A percentile compares a stretch with the other conserved stretches of the same genome.
These are phyloP conservation scores for Oryzias javanicus DNA, from an alignment of 2,113 vertebrate genomes.

Conservation along the genomic window DNA sequence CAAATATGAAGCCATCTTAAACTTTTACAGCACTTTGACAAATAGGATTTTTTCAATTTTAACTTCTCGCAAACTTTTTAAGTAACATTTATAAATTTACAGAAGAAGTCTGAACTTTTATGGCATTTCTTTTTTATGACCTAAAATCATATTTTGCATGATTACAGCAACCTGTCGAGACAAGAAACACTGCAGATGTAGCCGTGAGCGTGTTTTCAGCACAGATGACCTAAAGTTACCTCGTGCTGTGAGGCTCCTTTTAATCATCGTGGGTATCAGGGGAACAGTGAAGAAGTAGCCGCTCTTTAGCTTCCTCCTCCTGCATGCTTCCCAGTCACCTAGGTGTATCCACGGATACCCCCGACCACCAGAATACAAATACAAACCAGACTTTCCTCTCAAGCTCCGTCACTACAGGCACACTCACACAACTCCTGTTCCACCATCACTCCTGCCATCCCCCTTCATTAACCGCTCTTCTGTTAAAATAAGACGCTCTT, in stretches of 20 bases:
- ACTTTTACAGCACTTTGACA: too few species aligned
- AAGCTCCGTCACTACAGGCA: constrained; percentile 52
- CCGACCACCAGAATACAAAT: constrained; percentile 85
- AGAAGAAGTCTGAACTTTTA: too few species aligned
- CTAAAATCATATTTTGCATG: background rate
- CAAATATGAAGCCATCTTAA: too few species aligned
- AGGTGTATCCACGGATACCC: constrained; percentile 89
- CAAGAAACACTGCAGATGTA: background rate
- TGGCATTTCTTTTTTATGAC: too few species aligned
- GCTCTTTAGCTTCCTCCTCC: constrained; percentile 78
- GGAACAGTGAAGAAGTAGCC: constrained; percentile 69
- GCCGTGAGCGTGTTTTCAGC: constrained; percentile 24
- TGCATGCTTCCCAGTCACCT: constrained; percentile 87
- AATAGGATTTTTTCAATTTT: too few species aligned
- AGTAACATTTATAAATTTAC: too few species aligned
- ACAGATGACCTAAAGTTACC: constrained; percentile 69
- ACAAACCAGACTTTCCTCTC: constrained; percentile 65
- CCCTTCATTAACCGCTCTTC: constrained; percentile 68
- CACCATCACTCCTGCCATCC: constrained; percentile 35
- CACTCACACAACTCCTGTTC: constrained; percentile 38
- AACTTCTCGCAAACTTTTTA: too few species aligned
- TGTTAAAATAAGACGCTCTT: constrained; percentile 74
- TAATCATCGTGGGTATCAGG: constrained; percentile 71
- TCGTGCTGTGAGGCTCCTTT: constrained; percentile 57
- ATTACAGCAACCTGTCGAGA: background rate